phyloP scores from a whole-genome alignment of 2,113 vertebrate species.

The cattle (Bos taurus) region ARS-UCD2.0 NC_037336.1:70123001-70123500 shows the following conservation, averaged over 20 bases:
- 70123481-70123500: not conserved
- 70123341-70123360: not conserved
- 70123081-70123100: not conserved
- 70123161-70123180: rapidly evolving
- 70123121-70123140: not conserved
- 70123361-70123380: not conserved
- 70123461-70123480: not conserved
- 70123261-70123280: not conserved
- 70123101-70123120: not conserved
- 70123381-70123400: not conserved
- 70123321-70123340: not conserved
- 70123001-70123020: not conserved
- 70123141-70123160: not conserved
- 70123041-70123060: not conserved
- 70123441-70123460: not conserved
- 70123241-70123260: not conserved
- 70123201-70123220: not conserved
- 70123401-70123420: not conserved
- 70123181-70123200: not conserved
- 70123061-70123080: not conserved
- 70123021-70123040: not conserved
- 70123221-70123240: not conserved
- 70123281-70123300: not conserved
- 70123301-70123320: not conserved
- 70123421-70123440: not conserved